These are phyloP conservation scores for Cassiopea andromeda DNA, from an alignment of 30 jellyfish, hydroid and myxozoan species.

Conservation along the genomic window DNA sequence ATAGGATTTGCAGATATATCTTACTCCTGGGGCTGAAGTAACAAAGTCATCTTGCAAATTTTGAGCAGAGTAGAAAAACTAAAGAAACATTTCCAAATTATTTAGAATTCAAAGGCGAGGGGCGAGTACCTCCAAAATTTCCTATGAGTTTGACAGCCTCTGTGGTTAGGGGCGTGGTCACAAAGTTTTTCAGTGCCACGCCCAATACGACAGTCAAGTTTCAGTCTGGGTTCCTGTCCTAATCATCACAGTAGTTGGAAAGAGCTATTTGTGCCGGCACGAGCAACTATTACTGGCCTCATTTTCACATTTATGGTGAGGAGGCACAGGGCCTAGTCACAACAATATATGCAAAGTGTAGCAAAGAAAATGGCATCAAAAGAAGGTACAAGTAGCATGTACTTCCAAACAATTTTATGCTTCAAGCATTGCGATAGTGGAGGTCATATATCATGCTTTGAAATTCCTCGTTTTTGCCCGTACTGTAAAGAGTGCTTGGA, in stretches of 20 bases:
- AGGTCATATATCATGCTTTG: conserved; percentile 45
- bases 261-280: neutral
- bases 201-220: no score
- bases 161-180: no score
- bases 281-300: neutral
- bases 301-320: neutral
- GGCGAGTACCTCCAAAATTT: no score
- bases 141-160: no score
- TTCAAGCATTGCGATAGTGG: conserved; percentile 45
- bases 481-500: conserved; percentile 34
- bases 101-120: no score
- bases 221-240: neutral
- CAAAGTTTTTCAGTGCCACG: no score
- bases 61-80: no score
- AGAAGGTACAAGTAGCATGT: neutral
- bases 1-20: no score
- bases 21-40: no score
- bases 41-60: no score
- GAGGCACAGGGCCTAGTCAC: no score
- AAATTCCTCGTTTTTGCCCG: conserved; percentile 50
- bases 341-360: neutral
- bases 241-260: neutral
- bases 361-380: conserved; percentile 12
- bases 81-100: no score
- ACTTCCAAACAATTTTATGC: conserved; percentile 9